Base-by-base conservation (phyloP, 2,888 invertebrate species). In the Apamea monoglypha region DNA sequence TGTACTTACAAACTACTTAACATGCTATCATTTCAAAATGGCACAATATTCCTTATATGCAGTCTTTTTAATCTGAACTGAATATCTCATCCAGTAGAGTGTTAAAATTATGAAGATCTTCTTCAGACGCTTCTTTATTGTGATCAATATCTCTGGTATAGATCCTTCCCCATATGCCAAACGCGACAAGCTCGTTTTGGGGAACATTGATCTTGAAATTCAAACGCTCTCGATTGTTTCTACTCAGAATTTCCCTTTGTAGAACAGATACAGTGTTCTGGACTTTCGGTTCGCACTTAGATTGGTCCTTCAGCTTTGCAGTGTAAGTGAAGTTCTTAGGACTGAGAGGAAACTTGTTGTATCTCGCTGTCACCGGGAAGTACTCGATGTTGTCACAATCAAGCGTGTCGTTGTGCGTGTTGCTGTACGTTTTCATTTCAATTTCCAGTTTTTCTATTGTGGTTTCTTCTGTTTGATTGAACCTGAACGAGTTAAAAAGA, bases 341-440 rank as follows among this genome's bases (percentile, higher is more conserved):
- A 14, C 92, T 92, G 0, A 97, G 89, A 0, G 97, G 97, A 56
- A 96, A 95, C 72, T 97, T 96, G 44, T 94, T 96, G 59, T 95
- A 94, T 78, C 95, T 92, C 3, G 97, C 83, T 0, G 97, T 97
- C 50, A 95, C 92, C 1, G 97, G 97, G 82, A 94, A 97, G 85
- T 97, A 97, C 2, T 95, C 91, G 0, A 95, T 91, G 67, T 96
- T 94, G 36, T 95, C 93, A 72, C 96, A 95, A 36, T 93, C 87
- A 0, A 96, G 90, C 0, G 94, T 93, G 0, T 78, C 80, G 83
- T 97, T 97, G 83, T 94, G 94, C 40, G 92, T 91, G 3, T 91
- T 92, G 0, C 85, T 85, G 71, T 94, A 92, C 6, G 97, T 96
- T 8, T 90, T 94, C 91, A 97, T 97, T 76, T 92, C 91, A 80